These are phyloP conservation scores for Coracopsis vasa DNA, from an alignment of 2,113 vertebrate genomes.

Conservation along the genomic window DNA sequence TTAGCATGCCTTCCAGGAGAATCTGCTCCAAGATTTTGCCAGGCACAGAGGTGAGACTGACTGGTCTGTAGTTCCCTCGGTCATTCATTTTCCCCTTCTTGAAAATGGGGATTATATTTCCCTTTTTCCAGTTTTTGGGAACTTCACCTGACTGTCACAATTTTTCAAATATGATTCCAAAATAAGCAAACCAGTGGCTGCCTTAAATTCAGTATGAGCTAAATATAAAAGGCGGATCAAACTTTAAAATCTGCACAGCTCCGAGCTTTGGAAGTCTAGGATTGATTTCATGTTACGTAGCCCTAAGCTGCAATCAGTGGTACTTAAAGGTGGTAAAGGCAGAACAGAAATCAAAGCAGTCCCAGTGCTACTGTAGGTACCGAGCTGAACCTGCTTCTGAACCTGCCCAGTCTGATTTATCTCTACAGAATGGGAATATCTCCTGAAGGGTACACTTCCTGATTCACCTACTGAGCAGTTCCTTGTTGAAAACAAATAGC, in stretches of 20 bases:
- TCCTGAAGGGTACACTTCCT: slow-evolving; percentile 44
- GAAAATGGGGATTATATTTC: too few species aligned
- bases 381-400: slow-evolving; percentile 42
- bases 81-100: too few species aligned
- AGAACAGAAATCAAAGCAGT: neutral
- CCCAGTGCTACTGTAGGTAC: neutral
- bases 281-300: neutral
- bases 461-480: slow-evolving; percentile 40
- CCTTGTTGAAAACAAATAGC: slow-evolving; percentile 40
- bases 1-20: too few species aligned
- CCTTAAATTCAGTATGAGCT: slow-evolving; percentile 8
- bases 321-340: neutral
- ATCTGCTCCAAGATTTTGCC: too few species aligned
- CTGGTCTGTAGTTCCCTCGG: too few species aligned
- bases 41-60: too few species aligned
- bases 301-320: neutral
- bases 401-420: neutral
- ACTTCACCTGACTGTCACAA: too few species aligned
- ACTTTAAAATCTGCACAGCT: slow-evolving; percentile 2
- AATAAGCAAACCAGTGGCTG: neutral
- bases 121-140: too few species aligned
- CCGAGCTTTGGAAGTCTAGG: neutral
- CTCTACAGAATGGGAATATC: neutral
- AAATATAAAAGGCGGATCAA: slow-evolving; percentile 42
- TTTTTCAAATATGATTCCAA: too few species aligned